phyloP scores from a whole-genome alignment of 2,888 invertebrate genomes.

The Eupithecia subumbrata region DNA sequence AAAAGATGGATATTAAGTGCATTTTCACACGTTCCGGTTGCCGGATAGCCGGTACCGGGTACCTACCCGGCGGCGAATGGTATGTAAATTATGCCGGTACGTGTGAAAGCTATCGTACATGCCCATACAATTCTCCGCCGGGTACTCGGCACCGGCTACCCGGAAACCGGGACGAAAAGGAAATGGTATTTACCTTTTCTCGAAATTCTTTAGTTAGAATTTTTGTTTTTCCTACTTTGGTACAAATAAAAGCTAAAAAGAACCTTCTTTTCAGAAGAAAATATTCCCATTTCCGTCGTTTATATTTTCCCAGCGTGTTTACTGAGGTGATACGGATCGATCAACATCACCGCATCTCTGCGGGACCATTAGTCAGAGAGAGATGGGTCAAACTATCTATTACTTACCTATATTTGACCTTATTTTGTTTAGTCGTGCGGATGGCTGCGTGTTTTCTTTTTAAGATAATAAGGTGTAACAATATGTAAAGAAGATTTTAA shows the following conservation, averaged over 20 bases:
- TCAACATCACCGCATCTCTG: conserved; percentile 65
- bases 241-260: not conserved
- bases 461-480: not conserved
- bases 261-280: not conserved
- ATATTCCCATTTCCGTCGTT: not conserved
- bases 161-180: no score
- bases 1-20: no score
- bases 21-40: no score
- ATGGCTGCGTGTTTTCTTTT: not conserved
- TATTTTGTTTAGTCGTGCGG: conserved; percentile 11
- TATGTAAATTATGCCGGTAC: no score
- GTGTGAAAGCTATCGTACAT: no score
- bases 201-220: not conserved
- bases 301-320: conserved; percentile 15
- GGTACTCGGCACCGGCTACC: no score
- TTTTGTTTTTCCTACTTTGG: not conserved
- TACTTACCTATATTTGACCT: conserved; percentile 47
- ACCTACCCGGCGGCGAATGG: no score
- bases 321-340: conserved; percentile 42
- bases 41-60: no score
- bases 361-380: conserved; percentile 60
- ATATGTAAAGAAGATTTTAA: no score
- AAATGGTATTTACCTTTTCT: not conserved
- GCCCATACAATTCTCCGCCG: no score
- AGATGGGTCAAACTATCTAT: conserved; percentile 50